Evolutionary conservation across 2,113 vertebrate species (phyloP).

Genomic region (Camarhynchus parvulus): DNA sequence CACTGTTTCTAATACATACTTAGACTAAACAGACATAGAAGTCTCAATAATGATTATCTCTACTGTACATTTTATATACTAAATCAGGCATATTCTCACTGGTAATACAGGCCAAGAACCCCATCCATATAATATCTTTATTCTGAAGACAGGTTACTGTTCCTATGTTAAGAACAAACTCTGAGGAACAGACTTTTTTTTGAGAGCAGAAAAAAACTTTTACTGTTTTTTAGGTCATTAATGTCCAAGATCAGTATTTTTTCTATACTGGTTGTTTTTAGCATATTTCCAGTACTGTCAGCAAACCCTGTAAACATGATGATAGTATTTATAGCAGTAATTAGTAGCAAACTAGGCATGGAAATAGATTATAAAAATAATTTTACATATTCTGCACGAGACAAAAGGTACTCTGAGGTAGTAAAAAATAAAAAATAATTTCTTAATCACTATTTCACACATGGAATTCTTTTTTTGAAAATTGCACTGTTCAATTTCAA

Average conservation of each 20-base stretch:
- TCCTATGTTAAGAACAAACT: not conserved
- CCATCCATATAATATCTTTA: not conserved
- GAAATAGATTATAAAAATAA: not conserved
- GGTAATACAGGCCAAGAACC: not conserved
- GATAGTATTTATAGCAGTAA: not conserved
- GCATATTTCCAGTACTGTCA: not conserved
- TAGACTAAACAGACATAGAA: not conserved
- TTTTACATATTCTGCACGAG: slow-evolving; percentile 6
- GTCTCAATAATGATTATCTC: not conserved
- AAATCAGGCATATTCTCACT: not conserved
- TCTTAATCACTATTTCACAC: slow-evolving; percentile 11
- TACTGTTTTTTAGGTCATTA: not conserved
- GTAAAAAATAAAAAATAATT: slow-evolving; percentile 36
- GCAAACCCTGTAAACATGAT: not conserved
- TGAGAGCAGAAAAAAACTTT: not conserved
- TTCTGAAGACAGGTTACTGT: not conserved
- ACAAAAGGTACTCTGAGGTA: slow-evolving; percentile 3
- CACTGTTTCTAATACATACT: not conserved
- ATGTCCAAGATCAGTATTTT: not conserved
- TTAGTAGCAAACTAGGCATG: not conserved
- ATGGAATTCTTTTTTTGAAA: not conserved
- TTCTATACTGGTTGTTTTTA: not conserved
- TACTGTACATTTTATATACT: not conserved
- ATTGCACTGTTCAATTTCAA: not conserved
- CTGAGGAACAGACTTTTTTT: not conserved